Conservation (phyloP, 2,888 invertebrate species). For the Drosophila demipolita region DNA sequence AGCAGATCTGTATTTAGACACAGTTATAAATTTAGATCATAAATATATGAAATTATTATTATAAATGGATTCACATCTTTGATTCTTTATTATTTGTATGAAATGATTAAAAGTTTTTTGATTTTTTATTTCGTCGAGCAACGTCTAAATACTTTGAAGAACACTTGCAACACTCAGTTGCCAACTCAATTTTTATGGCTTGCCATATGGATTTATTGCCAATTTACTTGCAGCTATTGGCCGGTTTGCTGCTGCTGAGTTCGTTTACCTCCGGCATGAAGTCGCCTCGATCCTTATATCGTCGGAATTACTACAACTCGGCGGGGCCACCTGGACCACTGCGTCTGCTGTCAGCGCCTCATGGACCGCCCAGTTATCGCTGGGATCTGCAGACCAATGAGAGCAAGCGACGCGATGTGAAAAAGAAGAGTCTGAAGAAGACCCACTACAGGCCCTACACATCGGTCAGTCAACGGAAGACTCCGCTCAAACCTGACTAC, state of each 20-base stretch:
- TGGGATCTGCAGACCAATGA: constrained; percentile 75
- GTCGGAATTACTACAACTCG: constrained; percentile 71
- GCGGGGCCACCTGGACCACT: constrained; percentile 67
- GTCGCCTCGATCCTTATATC: constrained; percentile 57
- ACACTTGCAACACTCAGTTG: not conserved
- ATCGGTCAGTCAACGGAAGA: constrained; percentile 64
- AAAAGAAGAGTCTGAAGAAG: constrained; percentile 72
- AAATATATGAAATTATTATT: not conserved
- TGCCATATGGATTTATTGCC: not conserved
- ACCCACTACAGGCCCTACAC: constrained; percentile 65
- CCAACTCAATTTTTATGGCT: too few relatives aligned
- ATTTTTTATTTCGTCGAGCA: not conserved
- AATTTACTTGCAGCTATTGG: constrained; percentile 59
- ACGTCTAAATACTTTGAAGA: not conserved
- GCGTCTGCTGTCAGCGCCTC: constrained; percentile 33
- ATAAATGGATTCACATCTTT: not conserved
- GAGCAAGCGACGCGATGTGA: constrained; percentile 75
- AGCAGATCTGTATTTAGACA: not conserved
- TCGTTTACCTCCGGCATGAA: constrained; percentile 39
- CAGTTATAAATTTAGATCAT: not conserved
- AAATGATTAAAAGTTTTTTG: not conserved
- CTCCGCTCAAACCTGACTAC: not conserved
- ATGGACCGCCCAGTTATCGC: constrained; percentile 59
- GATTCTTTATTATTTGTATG: not conserved
- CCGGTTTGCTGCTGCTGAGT: constrained; percentile 50